Base-by-base conservation (phyloP, 2,113 vertebrate genomes). In the Tragelaphus buxtoni region DNA sequence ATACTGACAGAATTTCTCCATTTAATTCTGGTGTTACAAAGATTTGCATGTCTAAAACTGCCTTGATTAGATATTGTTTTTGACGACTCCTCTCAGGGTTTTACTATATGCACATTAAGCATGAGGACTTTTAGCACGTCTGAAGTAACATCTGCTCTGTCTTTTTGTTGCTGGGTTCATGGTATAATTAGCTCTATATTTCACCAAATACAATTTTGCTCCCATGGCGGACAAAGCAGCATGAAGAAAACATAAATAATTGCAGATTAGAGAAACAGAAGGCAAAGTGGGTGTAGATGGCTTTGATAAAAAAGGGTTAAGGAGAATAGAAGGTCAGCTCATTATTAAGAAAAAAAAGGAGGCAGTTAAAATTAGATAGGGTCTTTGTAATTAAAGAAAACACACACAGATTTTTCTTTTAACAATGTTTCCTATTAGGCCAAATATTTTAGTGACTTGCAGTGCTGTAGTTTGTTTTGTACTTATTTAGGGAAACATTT, bases 241-340 rank as follows among this genome's bases (percentile, higher is more conserved):
- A 97, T 98, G 98, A 99, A 98, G 98, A 99, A 99, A 99, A 99
- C 98, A 99, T 99, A 99, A 99, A 99, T 99, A 99, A 99, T 99
- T 99, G 98, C 98, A 99, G 98, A 99, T 99, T 98, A 99, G 98
- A 98, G 99, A 99, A 99, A 98, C 99, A 99, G 99, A 99, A 99
- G 98, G 99, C 98, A 98, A 99, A 99, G 98, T 98, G 98, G 97
- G 98, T 98, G 98, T 99, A 98, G 98, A 98, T 98, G 98, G 98
- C 98, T 98, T 98, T 99, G 98, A 98, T 98, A 96, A 98, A 98
- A 99, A 98, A 98, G 97, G 98, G 98, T 99, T 99, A 99, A 99
- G 98, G 98, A 99, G 98, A 99, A 98, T 97, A 98, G 98, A 99
- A 99, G 99, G 98, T 99, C 98, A 98, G 76, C 97, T 98, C 98